Evolutionary conservation across 1,140 invertebrate species (phyloP).

Genomic region (Chelonus insularis): DNA sequence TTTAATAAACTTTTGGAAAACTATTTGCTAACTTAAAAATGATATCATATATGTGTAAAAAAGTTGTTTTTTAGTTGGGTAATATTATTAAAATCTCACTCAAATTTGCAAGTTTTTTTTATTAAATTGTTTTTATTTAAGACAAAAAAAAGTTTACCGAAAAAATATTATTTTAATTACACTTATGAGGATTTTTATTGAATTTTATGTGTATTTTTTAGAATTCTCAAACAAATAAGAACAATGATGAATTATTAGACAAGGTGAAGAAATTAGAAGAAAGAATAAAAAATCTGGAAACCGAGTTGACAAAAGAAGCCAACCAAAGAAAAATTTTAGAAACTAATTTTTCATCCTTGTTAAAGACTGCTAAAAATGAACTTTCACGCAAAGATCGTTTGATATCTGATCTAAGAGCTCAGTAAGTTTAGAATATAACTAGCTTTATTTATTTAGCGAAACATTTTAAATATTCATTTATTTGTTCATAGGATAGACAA

Average conservation of each 20-base stretch:
- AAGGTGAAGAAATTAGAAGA: slow-evolving; percentile 19
- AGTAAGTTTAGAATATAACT: slow-evolving; percentile 40
- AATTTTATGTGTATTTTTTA: slow-evolving; percentile 12
- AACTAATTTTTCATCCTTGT: slow-evolving; percentile 54
- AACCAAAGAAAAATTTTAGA: slow-evolving; percentile 42
- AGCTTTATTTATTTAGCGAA: not conserved
- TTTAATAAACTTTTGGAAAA: too few relatives aligned
- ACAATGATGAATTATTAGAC: slow-evolving; percentile 11
- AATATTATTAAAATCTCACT: too few relatives aligned
- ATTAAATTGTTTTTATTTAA: too few relatives aligned
- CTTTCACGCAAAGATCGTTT: slow-evolving; percentile 55
- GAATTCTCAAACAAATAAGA: not conserved
- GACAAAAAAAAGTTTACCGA: too few relatives aligned
- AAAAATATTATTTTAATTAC: not conserved
- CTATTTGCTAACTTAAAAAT: too few relatives aligned
- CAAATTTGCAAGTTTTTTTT: too few relatives aligned
- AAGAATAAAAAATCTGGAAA: slow-evolving; percentile 30
- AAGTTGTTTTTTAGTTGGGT: too few relatives aligned
- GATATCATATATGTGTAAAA: too few relatives aligned
- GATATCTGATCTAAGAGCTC: slow-evolving; percentile 49
- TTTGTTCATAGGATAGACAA: slow-evolving; percentile 44
- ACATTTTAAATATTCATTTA: not conserved
- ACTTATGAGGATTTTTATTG: slow-evolving; percentile 30
- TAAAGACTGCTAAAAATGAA: slow-evolving; percentile 58
- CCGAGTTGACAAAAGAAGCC: slow-evolving; percentile 32